Conservation (phyloP, 2,113 vertebrate genomes). For the Sylvilagus bachmani region DNA sequence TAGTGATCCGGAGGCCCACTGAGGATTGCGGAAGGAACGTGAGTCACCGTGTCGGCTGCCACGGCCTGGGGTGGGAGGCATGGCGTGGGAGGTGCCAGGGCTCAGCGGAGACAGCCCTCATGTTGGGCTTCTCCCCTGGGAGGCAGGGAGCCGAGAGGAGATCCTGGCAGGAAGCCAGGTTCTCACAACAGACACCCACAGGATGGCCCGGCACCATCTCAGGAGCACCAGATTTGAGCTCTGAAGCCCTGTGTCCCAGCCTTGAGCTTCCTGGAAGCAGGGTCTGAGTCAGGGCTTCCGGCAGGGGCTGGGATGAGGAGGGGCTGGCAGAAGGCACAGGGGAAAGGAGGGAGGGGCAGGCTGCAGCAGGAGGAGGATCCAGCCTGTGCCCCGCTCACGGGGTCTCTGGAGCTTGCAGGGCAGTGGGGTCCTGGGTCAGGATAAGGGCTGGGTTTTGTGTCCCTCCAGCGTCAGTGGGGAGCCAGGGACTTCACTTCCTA, state of each 20-base stretch:
- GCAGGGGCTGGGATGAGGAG: background rate
- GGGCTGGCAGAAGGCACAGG: background rate
- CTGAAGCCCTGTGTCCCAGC: background rate
- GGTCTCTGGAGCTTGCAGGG: background rate
- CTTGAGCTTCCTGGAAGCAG: background rate
- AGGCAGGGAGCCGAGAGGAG: background rate
- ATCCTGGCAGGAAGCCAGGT: background rate
- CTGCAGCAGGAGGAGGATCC: background rate
- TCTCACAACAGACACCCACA: background rate
- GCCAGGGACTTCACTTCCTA: background rate
- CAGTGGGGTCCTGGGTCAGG: no score
- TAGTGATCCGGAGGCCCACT: background rate
- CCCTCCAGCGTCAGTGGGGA: background rate
- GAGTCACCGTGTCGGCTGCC: constrained; percentile 42
- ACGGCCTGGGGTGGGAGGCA: background rate
- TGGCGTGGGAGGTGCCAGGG: background rate
- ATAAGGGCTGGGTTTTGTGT: background rate
- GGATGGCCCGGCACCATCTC: background rate
- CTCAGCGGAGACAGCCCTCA: background rate
- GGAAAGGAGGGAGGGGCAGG: no score
- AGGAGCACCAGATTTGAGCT: background rate
- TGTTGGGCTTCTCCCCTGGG: background rate
- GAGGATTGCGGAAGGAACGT: background rate
- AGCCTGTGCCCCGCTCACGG: background rate
- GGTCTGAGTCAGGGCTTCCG: background rate